Base-by-base conservation (phyloP, 1,140 invertebrate species). In the Drosophila mauritiana region DNA sequence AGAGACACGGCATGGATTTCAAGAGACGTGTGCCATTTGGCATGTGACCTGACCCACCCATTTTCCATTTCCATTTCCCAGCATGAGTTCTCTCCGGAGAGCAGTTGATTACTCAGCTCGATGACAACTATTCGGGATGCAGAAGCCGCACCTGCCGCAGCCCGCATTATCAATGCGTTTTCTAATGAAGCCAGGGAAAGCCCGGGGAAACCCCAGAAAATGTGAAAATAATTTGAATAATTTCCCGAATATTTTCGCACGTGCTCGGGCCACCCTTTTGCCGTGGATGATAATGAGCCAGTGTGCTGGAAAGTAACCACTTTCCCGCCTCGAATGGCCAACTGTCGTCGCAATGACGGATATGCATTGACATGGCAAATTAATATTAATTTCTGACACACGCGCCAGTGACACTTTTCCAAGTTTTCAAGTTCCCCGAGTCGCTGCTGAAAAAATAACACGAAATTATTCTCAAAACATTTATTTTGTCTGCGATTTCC, bases 351-450 rank as follows among this genome's bases (percentile, higher is more conserved):
- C 73, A 74, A 84, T 89, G 84, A 89, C 84, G 84, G 80, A 89
- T 76, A 76, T 89, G 80, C 88, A 85, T 84, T 91, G 85, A 91
- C 90, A 90, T 59, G 84, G 81, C 83, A 90, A 91, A 91, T 91
- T 91, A 91, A 90, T 91, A 91, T 91, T 91, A 91, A 91, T 91
- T 91, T 91, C 79, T 85, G 86, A 80, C 83, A 90, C 90, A 91
- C 90, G 90, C 86, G 77, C 62, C 77, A 55, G 48, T 81, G 88
- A 91, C 88, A 91, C 67, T 91, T 81, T 63, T 73, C 53, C 37
- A 17, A 31, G 48, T 45, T 36, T 62, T 39, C 13, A 27, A 42
- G n/a, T n/a, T 20, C n/a, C n/a, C 40, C 42, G 55, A 46, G 55
- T 39, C 40, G 58, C 43, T 22, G 27, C 43, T 13, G 37, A 70